phyloP scores from a whole-genome alignment of 2,797 vertebrate genomes.

The Chelon auratus region DNA sequence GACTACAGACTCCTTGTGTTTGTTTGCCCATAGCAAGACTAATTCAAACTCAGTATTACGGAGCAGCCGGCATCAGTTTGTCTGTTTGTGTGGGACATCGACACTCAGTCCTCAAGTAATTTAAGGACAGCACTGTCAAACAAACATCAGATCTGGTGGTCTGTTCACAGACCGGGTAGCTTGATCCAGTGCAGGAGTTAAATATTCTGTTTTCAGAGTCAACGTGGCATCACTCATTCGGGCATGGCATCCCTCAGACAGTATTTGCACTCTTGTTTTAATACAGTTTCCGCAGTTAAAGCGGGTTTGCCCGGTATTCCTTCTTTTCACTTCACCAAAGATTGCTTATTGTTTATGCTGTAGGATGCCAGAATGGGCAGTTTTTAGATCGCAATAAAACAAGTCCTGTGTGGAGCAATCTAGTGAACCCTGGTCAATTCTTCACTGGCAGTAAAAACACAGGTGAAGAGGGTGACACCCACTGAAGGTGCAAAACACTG shows the following conservation, averaged over 20 bases:
- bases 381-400: constrained; percentile 27
- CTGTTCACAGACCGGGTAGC: background rate
- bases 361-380: constrained; percentile 5
- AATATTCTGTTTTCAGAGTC: constrained; percentile 4
- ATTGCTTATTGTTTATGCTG: constrained; percentile 27
- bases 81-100: constrained; percentile 22
- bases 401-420: background rate
- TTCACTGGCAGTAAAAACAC: background rate
- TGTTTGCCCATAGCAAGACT: constrained; percentile 12
- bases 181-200: background rate
- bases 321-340: constrained; percentile 45
- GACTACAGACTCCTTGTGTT: background rate
- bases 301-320: constrained; percentile 8
- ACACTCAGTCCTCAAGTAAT: constrained; percentile 26
- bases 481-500: constrained; percentile 8
- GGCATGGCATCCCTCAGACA: background rate
- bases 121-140: constrained; percentile 5
- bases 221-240: background rate
- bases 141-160: constrained; percentile 21
- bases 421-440: background rate
- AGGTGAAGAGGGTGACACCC: background rate
- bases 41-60: constrained; percentile 30
- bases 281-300: constrained; percentile 17
- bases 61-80: constrained; percentile 4
- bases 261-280: constrained; percentile 11